Evolutionary conservation across 2,888 invertebrate genomes (phyloP).

Genomic region (Drosophila anomalipes): DNA sequence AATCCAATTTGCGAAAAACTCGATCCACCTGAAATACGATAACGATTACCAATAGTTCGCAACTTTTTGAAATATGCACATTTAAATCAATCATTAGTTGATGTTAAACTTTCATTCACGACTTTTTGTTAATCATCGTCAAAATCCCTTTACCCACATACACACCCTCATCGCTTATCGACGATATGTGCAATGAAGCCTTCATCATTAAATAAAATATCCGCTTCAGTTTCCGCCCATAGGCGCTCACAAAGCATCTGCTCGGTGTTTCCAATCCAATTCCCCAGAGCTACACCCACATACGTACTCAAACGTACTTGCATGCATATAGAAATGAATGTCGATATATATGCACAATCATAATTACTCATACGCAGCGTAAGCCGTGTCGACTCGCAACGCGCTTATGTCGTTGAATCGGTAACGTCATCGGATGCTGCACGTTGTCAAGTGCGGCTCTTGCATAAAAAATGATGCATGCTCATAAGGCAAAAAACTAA

Average conservation of each 20-base stretch:
- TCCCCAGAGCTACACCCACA: slow-evolving; percentile 36
- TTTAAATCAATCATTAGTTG: neutral
- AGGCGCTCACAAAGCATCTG: slow-evolving; percentile 42
- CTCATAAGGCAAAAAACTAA: slow-evolving; percentile 12
- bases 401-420: slow-evolving; percentile 2
- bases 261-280: slow-evolving; percentile 39
- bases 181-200: slow-evolving; percentile 31
- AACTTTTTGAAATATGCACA: neutral
- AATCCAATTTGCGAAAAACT: slow-evolving; percentile 95
- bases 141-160: neutral
- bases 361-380: slow-evolving; percentile 74
- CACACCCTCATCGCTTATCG: slow-evolving; percentile 20
- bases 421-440: slow-evolving; percentile 48
- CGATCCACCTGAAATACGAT: slow-evolving; percentile 88
- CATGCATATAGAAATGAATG: neutral
- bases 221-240: slow-evolving; percentile 47
- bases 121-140: neutral
- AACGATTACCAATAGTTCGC: neutral
- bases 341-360: slow-evolving; percentile 46
- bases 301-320: neutral
- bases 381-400: slow-evolving; percentile 11
- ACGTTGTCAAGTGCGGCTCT: slow-evolving; percentile 41
- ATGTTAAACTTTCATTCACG: neutral
- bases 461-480: slow-evolving; percentile 51
- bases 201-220: slow-evolving; percentile 68